A percentile compares a stretch with the other conserved stretches of the same genome.
phyloP scores from a whole-genome alignment of 2,113 vertebrate species.

The Tiliqua scincoides region DNA sequence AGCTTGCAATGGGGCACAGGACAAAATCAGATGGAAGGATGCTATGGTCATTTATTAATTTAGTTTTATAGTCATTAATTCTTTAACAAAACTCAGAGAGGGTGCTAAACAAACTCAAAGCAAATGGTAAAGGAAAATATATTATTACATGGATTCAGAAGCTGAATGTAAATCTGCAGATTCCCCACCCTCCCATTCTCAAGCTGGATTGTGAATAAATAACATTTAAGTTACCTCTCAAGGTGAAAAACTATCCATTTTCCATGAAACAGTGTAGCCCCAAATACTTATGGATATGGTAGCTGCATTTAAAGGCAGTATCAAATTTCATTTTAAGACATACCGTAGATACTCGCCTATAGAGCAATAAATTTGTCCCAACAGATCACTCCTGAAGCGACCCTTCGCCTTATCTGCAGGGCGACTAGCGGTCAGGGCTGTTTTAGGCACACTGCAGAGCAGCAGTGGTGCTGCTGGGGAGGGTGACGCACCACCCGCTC shows the following conservation, averaged over 20 bases:
- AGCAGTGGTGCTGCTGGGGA: no score
- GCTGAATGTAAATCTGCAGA: not conserved
- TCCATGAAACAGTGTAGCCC: not conserved
- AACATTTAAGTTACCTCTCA: not conserved
- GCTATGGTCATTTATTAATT: not conserved
- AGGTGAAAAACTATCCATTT: not conserved
- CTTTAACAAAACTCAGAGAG: not conserved
- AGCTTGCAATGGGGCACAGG: not conserved
- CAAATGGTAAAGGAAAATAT: not conserved
- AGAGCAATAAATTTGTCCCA: no score
- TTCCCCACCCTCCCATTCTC: not conserved
- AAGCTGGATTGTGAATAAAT: not conserved
- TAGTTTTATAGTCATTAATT: not conserved
- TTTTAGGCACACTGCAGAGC: no score
- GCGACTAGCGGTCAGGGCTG: no score
- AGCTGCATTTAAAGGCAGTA: not conserved
- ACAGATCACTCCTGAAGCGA: no score
- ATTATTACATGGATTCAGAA: not conserved
- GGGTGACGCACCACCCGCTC: no score
- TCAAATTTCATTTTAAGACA: not conserved
- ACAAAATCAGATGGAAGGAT: not conserved
- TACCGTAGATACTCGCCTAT: no score
- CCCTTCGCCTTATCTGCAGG: no score
- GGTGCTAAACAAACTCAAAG: not conserved
- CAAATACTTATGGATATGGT: conserved; percentile 11